Conservation (phyloP, 2,113 vertebrate genomes). For the Osmerus mordax region DNA sequence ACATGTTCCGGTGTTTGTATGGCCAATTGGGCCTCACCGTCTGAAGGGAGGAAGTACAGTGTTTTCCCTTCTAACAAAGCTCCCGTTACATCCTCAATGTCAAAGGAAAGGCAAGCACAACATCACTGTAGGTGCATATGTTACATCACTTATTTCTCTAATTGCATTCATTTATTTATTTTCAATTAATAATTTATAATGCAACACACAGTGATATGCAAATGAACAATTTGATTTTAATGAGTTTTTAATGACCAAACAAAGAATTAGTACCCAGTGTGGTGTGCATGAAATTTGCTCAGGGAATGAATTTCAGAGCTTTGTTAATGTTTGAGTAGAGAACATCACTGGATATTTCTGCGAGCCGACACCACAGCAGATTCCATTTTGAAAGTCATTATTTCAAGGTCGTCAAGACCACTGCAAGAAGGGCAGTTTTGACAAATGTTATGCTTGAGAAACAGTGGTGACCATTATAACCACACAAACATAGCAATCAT, state of each 20-base stretch:
- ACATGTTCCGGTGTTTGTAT: slow-evolving; percentile 22
- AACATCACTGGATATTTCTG: slow-evolving; percentile 58
- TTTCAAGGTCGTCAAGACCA: slow-evolving; percentile 64
- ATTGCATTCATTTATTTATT: slow-evolving; percentile 81
- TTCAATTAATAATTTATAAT: slow-evolving; percentile 80
- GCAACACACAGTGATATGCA: slow-evolving; percentile 77
- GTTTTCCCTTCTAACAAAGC: slow-evolving; percentile 29
- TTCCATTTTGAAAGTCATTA: slow-evolving; percentile 53
- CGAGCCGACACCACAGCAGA: slow-evolving; percentile 26
- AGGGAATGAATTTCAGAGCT: slow-evolving; percentile 67
- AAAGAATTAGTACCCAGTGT: slow-evolving; percentile 77
- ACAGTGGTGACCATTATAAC: slow-evolving; percentile 55
- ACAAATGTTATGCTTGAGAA: slow-evolving; percentile 51
- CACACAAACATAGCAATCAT: slow-evolving; percentile 43
- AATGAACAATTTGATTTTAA: slow-evolving; percentile 82
- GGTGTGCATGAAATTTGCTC: slow-evolving; percentile 74
- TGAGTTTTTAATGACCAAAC: slow-evolving; percentile 83
- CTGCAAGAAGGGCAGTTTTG: slow-evolving; percentile 45
- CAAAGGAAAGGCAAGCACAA: slow-evolving; percentile 64
- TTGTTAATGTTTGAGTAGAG: slow-evolving; percentile 67
- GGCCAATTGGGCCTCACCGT: slow-evolving; percentile 16
- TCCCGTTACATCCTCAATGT: slow-evolving; percentile 56
- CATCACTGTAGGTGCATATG: slow-evolving; percentile 69
- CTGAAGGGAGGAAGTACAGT: background rate
- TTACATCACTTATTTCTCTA: slow-evolving; percentile 74